A percentile compares a stretch with the other conserved stretches of the same genome.
phyloP scores from a whole-genome alignment of 92 coral and sea anemone species.

The Umimayanthus kanabou region DNA sequence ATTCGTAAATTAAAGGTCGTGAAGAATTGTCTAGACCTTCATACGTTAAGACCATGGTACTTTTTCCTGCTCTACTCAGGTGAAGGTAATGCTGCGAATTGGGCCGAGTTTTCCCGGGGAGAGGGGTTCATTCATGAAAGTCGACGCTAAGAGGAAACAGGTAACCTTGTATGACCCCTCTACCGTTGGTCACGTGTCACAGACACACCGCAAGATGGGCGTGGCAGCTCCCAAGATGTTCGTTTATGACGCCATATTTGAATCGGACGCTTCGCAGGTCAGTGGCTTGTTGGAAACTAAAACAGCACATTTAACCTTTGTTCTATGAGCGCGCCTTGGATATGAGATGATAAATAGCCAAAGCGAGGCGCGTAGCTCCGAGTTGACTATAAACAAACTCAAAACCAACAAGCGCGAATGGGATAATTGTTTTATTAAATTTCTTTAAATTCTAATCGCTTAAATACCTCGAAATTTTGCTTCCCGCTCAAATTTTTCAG shows the following conservation, averaged over 20 bases:
- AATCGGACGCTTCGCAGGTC: conserved; percentile 87
- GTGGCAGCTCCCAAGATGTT: conserved; percentile 99
- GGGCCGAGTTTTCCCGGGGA: conserved; percentile 99
- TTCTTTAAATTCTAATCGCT: no score
- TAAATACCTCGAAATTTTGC: no score
- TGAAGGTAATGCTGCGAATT: conserved; percentile 93
- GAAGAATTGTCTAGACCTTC: no score
- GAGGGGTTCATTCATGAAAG: conserved; percentile 97
- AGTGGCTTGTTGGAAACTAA: background rate
- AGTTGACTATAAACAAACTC: no score
- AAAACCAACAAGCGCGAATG: no score
- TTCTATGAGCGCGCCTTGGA: no score
- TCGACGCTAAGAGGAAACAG: conserved; percentile 87
- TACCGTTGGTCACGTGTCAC: conserved; percentile 94
- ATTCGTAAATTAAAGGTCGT: no score
- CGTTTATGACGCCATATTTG: conserved; percentile 96
- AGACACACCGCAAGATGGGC: conserved; percentile 91
- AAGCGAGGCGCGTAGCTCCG: no score
- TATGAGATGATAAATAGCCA: no score
- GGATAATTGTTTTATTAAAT: no score
- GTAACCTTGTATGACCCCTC: conserved; percentile 96
- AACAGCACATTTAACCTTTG: no score
- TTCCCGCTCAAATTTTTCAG: no score
- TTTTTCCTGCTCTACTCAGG: conserved; percentile 49
- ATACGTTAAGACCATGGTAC: background rate